Conservation (phyloP, 1,140 invertebrate species). For the Danaus plexippus region DNA sequence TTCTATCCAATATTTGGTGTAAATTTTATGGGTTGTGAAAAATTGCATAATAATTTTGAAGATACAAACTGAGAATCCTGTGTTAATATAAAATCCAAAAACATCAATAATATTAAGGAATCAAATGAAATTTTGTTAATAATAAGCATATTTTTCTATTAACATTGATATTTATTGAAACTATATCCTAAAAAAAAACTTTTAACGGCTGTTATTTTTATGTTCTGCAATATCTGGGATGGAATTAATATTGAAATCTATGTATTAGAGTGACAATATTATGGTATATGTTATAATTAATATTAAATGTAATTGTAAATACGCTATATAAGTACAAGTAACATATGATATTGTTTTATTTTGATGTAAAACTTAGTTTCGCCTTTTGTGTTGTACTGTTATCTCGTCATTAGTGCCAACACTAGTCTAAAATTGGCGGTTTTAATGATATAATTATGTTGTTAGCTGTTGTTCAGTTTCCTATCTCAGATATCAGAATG, state of each 20-base stretch:
- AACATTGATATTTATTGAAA: slow-evolving; percentile 49
- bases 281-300: slow-evolving; percentile 34
- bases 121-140: slow-evolving; percentile 40
- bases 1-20: slow-evolving; percentile 1
- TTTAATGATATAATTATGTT: too few species aligned
- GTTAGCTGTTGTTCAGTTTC: slow-evolving; percentile 19
- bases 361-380: too few species aligned
- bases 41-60: too few species aligned
- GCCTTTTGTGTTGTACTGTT: too few species aligned
- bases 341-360: too few species aligned
- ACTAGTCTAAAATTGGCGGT: too few species aligned
- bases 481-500: slow-evolving; percentile 64
- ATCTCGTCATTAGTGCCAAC: too few species aligned
- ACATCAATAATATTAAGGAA: slow-evolving; percentile 30
- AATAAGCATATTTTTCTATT: slow-evolving; percentile 64
- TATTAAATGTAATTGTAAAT: slow-evolving; percentile 20
- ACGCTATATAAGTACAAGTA: slow-evolving; percentile 15
- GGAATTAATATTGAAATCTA: slow-evolving; percentile 48
- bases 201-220: slow-evolving; percentile 43
- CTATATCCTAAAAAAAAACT: slow-evolving; percentile 35
- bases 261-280: slow-evolving; percentile 65
- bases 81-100: slow-evolving; percentile 17
- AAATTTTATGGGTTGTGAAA: too few species aligned
- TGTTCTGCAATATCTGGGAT: slow-evolving; percentile 63
- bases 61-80: slow-evolving; percentile 16